A percentile compares a stretch with the other conserved stretches of the same genome.
Evolutionary conservation across 1,140 invertebrate genomes (phyloP).

Genomic region (Pseudomyrmex sp.): DNA sequence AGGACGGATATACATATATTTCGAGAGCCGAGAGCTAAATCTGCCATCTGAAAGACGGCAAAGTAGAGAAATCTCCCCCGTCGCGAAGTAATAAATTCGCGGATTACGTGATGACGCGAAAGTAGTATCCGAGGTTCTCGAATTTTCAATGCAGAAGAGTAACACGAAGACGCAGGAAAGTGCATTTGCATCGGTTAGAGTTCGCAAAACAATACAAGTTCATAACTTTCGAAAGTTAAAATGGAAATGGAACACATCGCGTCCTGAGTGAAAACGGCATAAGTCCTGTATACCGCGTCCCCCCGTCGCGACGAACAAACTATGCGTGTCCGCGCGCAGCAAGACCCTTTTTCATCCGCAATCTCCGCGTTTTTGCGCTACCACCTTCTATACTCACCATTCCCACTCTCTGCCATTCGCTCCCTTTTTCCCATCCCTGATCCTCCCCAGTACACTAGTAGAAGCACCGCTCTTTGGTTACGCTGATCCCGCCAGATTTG

Average conservation of each 20-base stretch:
- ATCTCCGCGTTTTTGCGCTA: conserved; percentile 7
- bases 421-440: conserved; percentile 12
- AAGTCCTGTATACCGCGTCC: neutral
- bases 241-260: conserved; percentile 17
- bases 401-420: neutral
- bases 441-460: conserved; percentile 21
- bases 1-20: neutral
- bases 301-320: no score
- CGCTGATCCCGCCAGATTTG: conserved; percentile 69
- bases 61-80: neutral
- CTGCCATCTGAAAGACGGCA: conserved; percentile 12
- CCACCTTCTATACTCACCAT: neutral
- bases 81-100: conserved; percentile 31
- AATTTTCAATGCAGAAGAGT: conserved; percentile 26
- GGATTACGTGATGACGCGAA: neutral
- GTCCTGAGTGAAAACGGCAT: conserved; percentile 1
- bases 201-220: neutral
- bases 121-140: neutral
- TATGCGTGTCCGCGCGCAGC: neutral
- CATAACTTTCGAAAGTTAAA: neutral
- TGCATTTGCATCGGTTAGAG: neutral
- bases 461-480: conserved; percentile 53
- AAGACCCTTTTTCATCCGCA: conserved; percentile 25
- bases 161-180: neutral
- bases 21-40: no score